Conservation (phyloP, 1,140 invertebrate species). For the Anastrepha obliqua region DNA sequence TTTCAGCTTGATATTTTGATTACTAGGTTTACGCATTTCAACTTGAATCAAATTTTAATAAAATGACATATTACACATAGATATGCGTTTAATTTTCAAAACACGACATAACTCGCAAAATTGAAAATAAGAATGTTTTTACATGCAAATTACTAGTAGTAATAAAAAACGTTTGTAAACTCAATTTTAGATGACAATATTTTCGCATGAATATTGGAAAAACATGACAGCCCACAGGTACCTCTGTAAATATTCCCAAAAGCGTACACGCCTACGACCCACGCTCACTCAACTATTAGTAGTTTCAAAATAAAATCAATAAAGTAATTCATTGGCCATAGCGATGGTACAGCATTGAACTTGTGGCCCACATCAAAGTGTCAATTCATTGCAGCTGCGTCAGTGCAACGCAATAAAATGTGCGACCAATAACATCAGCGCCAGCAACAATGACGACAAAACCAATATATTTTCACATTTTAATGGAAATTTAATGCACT, state of each 20-base stretch:
- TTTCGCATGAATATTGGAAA: not conserved
- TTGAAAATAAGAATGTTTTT: not conserved
- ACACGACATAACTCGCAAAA: not conserved
- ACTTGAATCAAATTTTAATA: too few relatives aligned
- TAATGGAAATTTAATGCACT: slow-evolving; percentile 42
- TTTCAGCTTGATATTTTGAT: too few relatives aligned
- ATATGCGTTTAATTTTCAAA: not conserved
- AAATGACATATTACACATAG: too few relatives aligned
- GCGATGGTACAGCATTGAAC: slow-evolving; percentile 13
- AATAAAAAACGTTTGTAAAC: slow-evolving; percentile 8
- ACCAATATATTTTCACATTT: slow-evolving; percentile 37
- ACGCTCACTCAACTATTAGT: not conserved
- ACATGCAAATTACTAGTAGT: slow-evolving; percentile 24
- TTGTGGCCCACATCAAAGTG: slow-evolving; percentile 33
- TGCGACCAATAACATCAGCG: not conserved
- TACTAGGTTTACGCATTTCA: too few relatives aligned
- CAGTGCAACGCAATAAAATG: not conserved
- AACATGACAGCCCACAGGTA: not conserved
- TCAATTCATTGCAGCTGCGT: slow-evolving; percentile 34
- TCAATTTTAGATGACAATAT: slow-evolving; percentile 25
- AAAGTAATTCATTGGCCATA: not conserved
- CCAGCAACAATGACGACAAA: slow-evolving; percentile 3
- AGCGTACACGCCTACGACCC: not conserved
- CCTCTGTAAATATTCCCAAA: not conserved
- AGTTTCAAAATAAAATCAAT: slow-evolving; percentile 28